Percentiles rank a stretch among this genome's conserved stretches.
Evolutionary conservation across 2,113 vertebrate genomes (phyloP).

Genomic region (Salvator merianae): DNA sequence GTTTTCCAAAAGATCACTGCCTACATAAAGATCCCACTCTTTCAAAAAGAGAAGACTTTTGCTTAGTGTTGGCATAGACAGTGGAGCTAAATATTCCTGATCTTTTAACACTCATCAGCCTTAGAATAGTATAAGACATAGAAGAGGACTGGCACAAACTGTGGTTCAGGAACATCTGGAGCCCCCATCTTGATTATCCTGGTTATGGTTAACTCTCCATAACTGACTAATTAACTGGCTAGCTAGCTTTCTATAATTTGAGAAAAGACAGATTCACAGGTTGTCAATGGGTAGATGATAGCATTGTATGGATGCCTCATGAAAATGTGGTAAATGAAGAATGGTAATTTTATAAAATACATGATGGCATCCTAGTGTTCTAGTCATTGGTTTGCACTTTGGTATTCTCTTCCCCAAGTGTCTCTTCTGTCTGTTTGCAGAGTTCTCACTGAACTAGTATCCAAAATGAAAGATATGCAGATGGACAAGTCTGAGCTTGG

Average conservation of each 20-base stretch:
- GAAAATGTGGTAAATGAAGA: background rate
- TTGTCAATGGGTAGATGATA: background rate
- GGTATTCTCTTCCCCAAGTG: background rate
- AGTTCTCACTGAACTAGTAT: slow-evolving; percentile 93
- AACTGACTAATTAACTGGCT: no score
- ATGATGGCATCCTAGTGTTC: background rate
- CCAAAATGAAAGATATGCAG: slow-evolving; percentile 98
- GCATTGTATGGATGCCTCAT: background rate
- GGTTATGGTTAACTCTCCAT: no score
- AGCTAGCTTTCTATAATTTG: background rate
- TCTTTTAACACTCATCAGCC: no score
- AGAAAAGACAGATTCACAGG: background rate
- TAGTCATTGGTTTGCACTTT: background rate
- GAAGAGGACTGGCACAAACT: no score
- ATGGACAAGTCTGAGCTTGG: slow-evolving; percentile 97
- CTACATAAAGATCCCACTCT: no score
- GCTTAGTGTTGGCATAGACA: no score
- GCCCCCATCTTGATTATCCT: no score
- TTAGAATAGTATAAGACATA: no score
- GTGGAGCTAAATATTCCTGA: no score
- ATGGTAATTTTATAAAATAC: background rate
- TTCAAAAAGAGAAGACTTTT: no score
- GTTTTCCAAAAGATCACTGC: no score
- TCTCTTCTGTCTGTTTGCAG: slow-evolving; percentile 62
- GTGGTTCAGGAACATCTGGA: no score